A percentile compares a stretch with the other conserved stretches of the same genome.
Evolutionary conservation across 2,797 vertebrate genomes (phyloP).

Genomic region (Sebastes matsubarae): DNA sequence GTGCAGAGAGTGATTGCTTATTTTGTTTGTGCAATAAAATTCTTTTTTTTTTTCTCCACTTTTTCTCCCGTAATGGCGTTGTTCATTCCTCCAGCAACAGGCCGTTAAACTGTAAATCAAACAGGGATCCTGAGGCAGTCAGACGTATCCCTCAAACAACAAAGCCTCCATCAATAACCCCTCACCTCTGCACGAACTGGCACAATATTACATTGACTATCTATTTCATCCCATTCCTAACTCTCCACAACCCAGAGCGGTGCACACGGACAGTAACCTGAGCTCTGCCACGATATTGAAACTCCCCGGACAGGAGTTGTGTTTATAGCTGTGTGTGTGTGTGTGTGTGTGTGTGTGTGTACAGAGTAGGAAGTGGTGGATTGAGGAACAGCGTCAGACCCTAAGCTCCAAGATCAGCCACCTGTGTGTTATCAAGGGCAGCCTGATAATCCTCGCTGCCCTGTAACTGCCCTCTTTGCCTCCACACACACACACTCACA

Average conservation of each 20-base stretch:
- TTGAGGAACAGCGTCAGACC: conserved; percentile 60
- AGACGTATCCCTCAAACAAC: conserved; percentile 50
- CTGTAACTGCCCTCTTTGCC: conserved; percentile 55
- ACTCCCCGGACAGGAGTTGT: conserved; percentile 48
- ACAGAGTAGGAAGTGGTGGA: conserved; percentile 62
- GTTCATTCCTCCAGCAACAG: conserved; percentile 53
- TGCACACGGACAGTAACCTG: conserved; percentile 56
- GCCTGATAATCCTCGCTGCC: conserved; percentile 64
- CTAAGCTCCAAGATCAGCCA: conserved; percentile 75
- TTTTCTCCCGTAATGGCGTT: conserved; percentile 39
- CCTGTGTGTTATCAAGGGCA: conserved; percentile 77
- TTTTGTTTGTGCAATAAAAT: conserved; percentile 70
- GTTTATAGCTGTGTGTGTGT: conserved; percentile 55
- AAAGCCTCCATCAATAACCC: conserved; percentile 61
- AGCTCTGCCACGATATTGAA: conserved; percentile 57
- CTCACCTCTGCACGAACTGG: conserved; percentile 65
- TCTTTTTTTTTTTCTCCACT: conserved; percentile 1
- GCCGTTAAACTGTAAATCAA: conserved; percentile 64
- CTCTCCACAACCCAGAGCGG: conserved; percentile 41
- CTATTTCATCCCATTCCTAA: conserved; percentile 63
- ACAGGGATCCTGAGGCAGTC: conserved; percentile 35
- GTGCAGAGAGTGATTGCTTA: conserved; percentile 49
- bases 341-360: conserved; percentile 41
- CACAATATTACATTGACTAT: conserved; percentile 65
- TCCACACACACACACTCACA: conserved; percentile 14